Base-by-base conservation (phyloP, 2,113 vertebrate species). In the Cyprinodon brontotheroides region DNA sequence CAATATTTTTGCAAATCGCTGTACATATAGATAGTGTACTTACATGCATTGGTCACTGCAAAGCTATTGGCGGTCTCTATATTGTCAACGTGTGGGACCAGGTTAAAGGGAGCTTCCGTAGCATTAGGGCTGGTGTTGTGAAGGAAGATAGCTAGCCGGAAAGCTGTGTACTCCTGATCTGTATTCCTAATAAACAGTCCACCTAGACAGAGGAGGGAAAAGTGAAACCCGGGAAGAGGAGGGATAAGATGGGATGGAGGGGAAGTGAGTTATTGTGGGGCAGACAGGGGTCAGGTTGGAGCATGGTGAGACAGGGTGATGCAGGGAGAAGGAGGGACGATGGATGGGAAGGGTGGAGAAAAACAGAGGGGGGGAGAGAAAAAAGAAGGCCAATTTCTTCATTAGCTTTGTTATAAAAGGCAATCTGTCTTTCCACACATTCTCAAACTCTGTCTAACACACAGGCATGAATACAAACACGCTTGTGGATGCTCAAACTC, bases 1-100 rank as follows among this genome's bases (percentile, higher is more conserved):
- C 50, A 20, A 53, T 53, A 20, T 53, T 57, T 57, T 57, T 57
- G 20, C 50, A 57, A 57, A 57, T 15, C 10, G 10, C 20, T 57
- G 50, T n/a, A 57, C 50, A 9, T 57, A 57, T n/a, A 57, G 15
- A n/a, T 15, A 3, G 3, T 59, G 11, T 94, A 99, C 98, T 99
- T 95, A 99, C 98, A 99, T 94, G 98, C 98, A 89, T 99, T 99
- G 92, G 98, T 99, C 87, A 99, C 97, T 78, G 97, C 98, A 40
- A 99, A 99, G 94, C 98, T 99, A 96, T 99, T 99, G 93, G 98
- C 97, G 48, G 98, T 99, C 93, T 99, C 97, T 85, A 99, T 99
- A 95, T 99, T 99, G 95, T 99, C 98, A 81, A 99, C 98, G 53
- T 99, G 98, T 86, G 98, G 97, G 87, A 99, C 97, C 95, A 99